Percentiles rank a stretch among this genome's conserved stretches.
Conservation (phyloP, 2,888 invertebrate species). For the Morinoia aosen region DNA sequence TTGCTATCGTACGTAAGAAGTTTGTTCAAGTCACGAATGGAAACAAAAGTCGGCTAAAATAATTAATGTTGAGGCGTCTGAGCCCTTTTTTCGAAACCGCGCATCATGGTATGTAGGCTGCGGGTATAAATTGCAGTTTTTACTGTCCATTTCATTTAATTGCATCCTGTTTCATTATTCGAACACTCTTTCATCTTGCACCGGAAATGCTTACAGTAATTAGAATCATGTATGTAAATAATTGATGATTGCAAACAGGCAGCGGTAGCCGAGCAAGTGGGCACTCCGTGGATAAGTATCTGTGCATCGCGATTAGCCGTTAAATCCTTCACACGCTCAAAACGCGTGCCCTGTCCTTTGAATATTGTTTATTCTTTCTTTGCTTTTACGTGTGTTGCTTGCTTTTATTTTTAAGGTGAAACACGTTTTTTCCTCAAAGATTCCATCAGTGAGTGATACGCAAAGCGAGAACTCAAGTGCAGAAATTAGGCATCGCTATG, state of each 20-base stretch:
- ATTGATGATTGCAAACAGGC: neutral
- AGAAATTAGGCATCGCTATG: slow-evolving; percentile 2
- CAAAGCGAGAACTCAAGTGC: neutral
- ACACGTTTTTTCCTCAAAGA: neutral
- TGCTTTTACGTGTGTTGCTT: neutral
- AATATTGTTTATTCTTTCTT: neutral
- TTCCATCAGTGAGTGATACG: neutral
- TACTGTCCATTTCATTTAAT: neutral
- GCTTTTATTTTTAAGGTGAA: neutral
- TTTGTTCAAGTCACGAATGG: neutral
- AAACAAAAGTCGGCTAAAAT: neutral
- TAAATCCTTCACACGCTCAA: neutral
- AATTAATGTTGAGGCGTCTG: neutral
- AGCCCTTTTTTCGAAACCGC: neutral
- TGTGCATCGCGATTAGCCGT: neutral
- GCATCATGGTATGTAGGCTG: neutral
- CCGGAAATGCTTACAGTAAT: neutral
- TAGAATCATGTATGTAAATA: neutral
- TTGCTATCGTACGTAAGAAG: neutral
- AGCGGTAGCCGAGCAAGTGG: neutral
- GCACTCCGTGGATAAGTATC: neutral
- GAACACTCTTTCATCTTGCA: neutral
- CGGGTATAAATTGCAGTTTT: neutral
- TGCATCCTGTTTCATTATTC: neutral
- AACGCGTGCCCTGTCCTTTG: neutral